A percentile compares a stretch with the other conserved stretches of the same genome.
phyloP scores from a whole-genome alignment of 2,888 invertebrate genomes.

The Eristalis intricaria region DNA sequence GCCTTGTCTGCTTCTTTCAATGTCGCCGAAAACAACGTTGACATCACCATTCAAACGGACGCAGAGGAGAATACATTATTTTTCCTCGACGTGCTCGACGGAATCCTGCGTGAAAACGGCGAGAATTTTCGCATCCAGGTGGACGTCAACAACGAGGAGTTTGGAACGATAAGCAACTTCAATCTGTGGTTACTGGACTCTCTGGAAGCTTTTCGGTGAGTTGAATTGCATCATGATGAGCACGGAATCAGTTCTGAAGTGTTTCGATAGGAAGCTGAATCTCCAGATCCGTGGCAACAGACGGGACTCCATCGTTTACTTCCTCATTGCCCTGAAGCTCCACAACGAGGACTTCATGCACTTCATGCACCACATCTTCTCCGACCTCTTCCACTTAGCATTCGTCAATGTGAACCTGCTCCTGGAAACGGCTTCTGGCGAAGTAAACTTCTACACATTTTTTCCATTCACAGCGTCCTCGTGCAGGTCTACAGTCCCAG shows the following conservation, averaged over 20 bases:
- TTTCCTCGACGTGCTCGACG: conserved; percentile 17
- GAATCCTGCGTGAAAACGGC: not conserved
- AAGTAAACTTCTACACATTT: conserved; percentile 2
- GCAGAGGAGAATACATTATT: not conserved
- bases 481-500: conserved; percentile 15
- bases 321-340: conserved; percentile 3
- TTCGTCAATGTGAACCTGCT: conserved; percentile 8
- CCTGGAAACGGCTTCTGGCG: not conserved
- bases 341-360: not conserved
- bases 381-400: not conserved
- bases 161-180: conserved; percentile 3
- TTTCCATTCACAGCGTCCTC: conserved; percentile 5
- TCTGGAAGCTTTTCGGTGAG: conserved; percentile 23
- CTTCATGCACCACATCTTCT: conserved; percentile 7
- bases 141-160: conserved; percentile 15
- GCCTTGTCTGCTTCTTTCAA: conserved; percentile 5
- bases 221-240: not conserved
- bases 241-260: not conserved
- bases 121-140: conserved; percentile 11
- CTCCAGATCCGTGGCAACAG: not conserved
- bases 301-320: conserved; percentile 5
- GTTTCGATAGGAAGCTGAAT: not conserved
- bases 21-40: not conserved
- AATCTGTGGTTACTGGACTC: conserved; percentile 35
- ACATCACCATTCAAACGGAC: conserved; percentile 12